Conservation (phyloP, 2,797 vertebrate species). For the Iguana delicatissima region DNA sequence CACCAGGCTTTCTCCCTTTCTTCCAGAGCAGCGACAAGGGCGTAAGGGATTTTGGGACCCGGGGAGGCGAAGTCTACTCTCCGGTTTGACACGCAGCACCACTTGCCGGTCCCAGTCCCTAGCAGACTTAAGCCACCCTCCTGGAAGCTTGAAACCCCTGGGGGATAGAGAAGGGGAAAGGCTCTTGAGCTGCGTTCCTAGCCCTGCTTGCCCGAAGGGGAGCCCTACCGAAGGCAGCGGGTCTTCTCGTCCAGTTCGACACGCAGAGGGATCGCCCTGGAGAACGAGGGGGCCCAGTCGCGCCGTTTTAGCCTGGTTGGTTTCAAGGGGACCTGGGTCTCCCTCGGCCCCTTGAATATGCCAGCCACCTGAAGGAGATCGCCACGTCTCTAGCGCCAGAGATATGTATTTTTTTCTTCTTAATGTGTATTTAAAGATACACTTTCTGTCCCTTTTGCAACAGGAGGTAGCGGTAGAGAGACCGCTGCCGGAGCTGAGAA, state of each 20-base stretch:
- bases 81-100: background rate
- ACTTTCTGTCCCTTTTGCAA: no score
- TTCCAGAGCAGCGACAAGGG: background rate
- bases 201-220: no score
- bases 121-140: background rate
- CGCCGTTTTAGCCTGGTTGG: background rate
- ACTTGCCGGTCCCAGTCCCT: fast-evolving
- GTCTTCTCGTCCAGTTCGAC: no score
- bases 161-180: background rate
- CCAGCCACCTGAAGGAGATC: background rate
- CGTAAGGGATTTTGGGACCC: background rate
- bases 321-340: background rate
- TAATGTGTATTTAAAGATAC: no score
- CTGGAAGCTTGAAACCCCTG: background rate
- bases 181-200: no score
- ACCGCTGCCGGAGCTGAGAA: no score
- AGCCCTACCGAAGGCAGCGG: no score
- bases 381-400: background rate
- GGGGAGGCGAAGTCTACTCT: background rate
- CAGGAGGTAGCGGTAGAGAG: no score
- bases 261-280: no score
- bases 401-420: no score
- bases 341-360: background rate
- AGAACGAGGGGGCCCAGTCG: no score
- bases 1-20: no score